phyloP scores from a whole-genome alignment of 1,140 invertebrate species.

The Ceratina australensis region DNA sequence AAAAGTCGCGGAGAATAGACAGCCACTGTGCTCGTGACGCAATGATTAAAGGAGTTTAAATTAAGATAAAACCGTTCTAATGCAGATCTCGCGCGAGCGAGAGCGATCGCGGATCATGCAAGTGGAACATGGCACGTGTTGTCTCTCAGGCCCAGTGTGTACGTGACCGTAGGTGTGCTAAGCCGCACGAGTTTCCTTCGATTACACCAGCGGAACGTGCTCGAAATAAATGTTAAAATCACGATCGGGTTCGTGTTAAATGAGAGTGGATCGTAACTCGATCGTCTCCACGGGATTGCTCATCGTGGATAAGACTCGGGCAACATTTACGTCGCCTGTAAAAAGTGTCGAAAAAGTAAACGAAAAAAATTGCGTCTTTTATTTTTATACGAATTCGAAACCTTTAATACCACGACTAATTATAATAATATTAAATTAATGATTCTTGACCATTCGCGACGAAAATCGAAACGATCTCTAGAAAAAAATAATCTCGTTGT shows the following conservation, averaged over 20 bases:
- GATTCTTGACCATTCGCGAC: background rate
- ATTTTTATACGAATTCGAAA: too few relatives aligned
- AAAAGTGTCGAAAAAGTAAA: too few relatives aligned
- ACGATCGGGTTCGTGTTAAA: constrained; percentile 53
- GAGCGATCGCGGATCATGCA: constrained; percentile 69
- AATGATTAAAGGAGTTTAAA: background rate
- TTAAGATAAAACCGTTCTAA: constrained; percentile 6
- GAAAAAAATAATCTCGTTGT: background rate
- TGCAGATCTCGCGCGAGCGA: constrained; percentile 36
- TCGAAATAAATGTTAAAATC: constrained; percentile 54
- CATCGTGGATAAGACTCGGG: constrained; percentile 11
- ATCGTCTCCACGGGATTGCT: constrained; percentile 34
- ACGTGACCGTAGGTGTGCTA: constrained; percentile 29
- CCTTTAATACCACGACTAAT: background rate
- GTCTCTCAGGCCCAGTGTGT: constrained; percentile 51
- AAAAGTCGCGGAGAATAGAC: too few relatives aligned
- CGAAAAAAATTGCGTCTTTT: too few relatives aligned
- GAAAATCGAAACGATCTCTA: background rate
- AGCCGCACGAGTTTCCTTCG: constrained; percentile 44
- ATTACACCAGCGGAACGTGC: constrained; percentile 48
- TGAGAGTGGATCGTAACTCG: constrained; percentile 39
- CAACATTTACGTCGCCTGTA: constrained; percentile 6
- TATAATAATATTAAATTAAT: constrained; percentile 10
- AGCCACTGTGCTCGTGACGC: too few relatives aligned
- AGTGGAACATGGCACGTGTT: constrained; percentile 71